Base-by-base conservation (phyloP, 2,797 vertebrate genomes). In the Protosalanx chinensis region DNA sequence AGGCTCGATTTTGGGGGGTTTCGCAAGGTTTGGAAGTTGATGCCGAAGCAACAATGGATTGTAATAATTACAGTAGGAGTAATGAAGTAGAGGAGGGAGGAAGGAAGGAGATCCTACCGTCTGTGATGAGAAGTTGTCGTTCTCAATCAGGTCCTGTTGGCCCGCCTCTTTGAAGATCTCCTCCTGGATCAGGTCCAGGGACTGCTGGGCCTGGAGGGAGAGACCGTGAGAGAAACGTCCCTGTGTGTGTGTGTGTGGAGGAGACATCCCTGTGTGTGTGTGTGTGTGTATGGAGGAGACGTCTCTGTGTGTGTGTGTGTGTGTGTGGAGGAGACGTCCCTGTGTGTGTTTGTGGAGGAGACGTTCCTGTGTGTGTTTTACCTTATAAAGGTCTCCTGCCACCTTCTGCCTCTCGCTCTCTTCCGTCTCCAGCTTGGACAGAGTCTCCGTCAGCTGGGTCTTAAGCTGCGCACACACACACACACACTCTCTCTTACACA, bases 181-280 rank as follows among this genome's bases (percentile, higher is more conserved):
- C 66, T 90, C 94, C 86, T 98, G 96, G 62, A 98, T 97, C 82
- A 94, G 88, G 80, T 96, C 95, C 85, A 99, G 86, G 73, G 95
- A 97, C 86, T 96, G 94, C 86, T 98, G 96, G 64, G 96, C 97
- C 97, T 99, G 79, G 0, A 78, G 12, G 4, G 68, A 76, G 35
- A 20, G 59, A 1, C 53, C 71, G 51, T 16, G 49, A 51, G 51
- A n/a, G 51, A n/a, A 16, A 66, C 0, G 16, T 10, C 6, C 1
- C 49, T n/a, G 57, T 27, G 3, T 5, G 57, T 53, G 5, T 27
- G 51, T 53, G 8, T 7, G 46, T 10, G 46, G 5, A 23, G 35
- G 20, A 37, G 37, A 16, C 12, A 20, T 66, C 3, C 4, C 18
- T 18, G 16, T 23, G 10, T 59, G 18, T 59, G 58, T 59, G 57